Evolutionary conservation across 2,888 invertebrate species (phyloP), one percentile per base, ranked within the genome.

Genomic region (Julus scanicus): DNA sequence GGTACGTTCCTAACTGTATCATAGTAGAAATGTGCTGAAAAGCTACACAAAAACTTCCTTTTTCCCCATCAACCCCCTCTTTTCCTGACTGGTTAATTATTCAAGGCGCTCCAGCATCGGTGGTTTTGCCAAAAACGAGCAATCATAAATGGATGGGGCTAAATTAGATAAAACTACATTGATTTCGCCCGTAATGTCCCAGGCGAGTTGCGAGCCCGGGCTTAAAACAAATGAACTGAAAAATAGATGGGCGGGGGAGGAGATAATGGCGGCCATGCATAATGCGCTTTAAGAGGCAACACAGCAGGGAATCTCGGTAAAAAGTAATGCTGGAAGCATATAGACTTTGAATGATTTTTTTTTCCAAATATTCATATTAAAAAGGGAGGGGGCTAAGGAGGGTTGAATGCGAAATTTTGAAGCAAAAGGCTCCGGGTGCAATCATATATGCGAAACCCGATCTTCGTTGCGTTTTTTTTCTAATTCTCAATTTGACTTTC

Each of bases 91-190:
- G 48, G 40, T 84, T 84, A 84, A 84, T 84, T 84, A 84, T 84
- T 84, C 84, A 84, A 84, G 40, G 40, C 40, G 84, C 84, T 37
- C 84, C 71, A 48, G 84, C 84, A 84, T 84, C 84, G 84, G 84
- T 20, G 84, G 84, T 84, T 84, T 84, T 48, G 6, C 20, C 37
- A 37, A 84, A 84, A 84, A 48, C 84, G 48, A 48, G 86, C 86
- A 86, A 86, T 86, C 86, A 86, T 86, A 86, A 86, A 86, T 86
- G 86, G 86, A 86, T 86, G 86, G 86, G 53, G 11, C 40, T 86
- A 86, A 86, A 86, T 86, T 86, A 86, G 57, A 86, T 86, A 86
- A 86, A 86, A 86, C 86, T 86, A 86, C 86, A 86, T 86, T 86
- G 86, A 86, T 86, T 86, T 86, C 53, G 86, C 86, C 39, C 49